These are phyloP conservation scores for Carposina sasakii DNA, from an alignment of 1,140 invertebrate genomes.

Conservation along the genomic window DNA sequence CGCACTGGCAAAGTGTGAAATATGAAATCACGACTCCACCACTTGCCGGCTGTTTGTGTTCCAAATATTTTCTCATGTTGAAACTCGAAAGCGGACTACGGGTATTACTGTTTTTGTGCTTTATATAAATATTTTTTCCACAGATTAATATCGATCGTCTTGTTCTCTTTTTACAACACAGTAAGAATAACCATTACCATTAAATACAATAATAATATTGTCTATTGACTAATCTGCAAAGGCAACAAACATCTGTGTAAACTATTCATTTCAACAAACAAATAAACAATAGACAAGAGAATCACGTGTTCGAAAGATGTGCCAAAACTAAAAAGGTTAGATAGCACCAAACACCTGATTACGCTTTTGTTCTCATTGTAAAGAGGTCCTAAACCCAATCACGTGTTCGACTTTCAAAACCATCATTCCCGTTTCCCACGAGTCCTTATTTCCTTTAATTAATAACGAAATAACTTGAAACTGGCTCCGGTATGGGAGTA, in stretches of 20 bases:
- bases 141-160: too few relatives aligned
- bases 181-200: too few relatives aligned
- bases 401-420: too few relatives aligned
- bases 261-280: conserved; percentile 27
- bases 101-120: conserved; percentile 31
- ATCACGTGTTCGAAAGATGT: conserved; percentile 49
- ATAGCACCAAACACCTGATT: conserved; percentile 45
- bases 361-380: conserved; percentile 48
- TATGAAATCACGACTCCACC: conserved; percentile 69
- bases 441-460: conserved; percentile 53
- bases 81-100: conserved; percentile 43
- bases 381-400: too few relatives aligned
- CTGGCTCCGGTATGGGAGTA: conserved; percentile 53
- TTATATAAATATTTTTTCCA: conserved; percentile 34
- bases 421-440: conserved; percentile 62
- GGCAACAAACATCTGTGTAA: conserved; percentile 21
- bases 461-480: conserved; percentile 50
- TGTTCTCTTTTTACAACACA: too few relatives aligned
- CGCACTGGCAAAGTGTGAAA: conserved; percentile 67
- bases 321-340: too few relatives aligned
- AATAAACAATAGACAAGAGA: conserved; percentile 40
- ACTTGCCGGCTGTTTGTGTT: conserved; percentile 63
- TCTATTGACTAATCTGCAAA: too few relatives aligned
- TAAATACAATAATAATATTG: too few relatives aligned
- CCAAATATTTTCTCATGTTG: conserved; percentile 64